Evolutionary conservation across 2,113 vertebrate genomes (phyloP).

Genomic region (Amazona vittata): DNA sequence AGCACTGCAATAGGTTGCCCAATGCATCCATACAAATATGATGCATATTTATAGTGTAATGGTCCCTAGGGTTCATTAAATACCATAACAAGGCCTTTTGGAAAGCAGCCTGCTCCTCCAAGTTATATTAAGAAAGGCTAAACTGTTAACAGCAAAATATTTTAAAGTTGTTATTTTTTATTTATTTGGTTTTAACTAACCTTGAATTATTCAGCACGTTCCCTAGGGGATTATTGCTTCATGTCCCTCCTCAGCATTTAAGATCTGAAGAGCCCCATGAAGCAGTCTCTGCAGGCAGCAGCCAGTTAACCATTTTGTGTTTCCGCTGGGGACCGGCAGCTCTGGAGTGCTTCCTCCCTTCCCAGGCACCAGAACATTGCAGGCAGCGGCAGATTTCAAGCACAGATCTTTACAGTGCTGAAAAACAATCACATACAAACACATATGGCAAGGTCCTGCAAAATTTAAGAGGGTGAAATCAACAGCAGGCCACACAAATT

Average conservation of each 20-base stretch:
- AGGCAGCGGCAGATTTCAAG: not conserved
- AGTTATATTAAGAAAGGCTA: conserved; percentile 8
- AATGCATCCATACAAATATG: conserved; percentile 33
- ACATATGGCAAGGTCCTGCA: not conserved
- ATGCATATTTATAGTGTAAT: conserved; percentile 3
- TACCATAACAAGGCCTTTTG: conserved; percentile 18
- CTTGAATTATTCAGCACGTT: not conserved
- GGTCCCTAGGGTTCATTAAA: conserved; percentile 44
- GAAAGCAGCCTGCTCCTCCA: conserved; percentile 7
- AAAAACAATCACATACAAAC: not conserved
- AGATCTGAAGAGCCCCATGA: not conserved
- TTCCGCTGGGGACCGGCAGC: not conserved
- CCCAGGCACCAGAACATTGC: not conserved
- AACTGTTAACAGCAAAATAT: not conserved
- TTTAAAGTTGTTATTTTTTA: not conserved
- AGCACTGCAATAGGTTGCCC: not conserved
- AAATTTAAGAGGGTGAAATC: not conserved
- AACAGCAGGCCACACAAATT: not conserved
- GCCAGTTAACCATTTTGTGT: not conserved
- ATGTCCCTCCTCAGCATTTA: not conserved
- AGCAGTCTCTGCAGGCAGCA: not conserved
- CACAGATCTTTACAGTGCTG: not conserved
- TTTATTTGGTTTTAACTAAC: not conserved
- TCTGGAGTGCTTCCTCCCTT: not conserved
- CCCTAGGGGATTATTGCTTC: not conserved